Percentiles rank a stretch among this genome's conserved stretches.
phyloP scores from a whole-genome alignment of 2,113 vertebrate genomes.

The Chamaetylas fuelleborni region DNA sequence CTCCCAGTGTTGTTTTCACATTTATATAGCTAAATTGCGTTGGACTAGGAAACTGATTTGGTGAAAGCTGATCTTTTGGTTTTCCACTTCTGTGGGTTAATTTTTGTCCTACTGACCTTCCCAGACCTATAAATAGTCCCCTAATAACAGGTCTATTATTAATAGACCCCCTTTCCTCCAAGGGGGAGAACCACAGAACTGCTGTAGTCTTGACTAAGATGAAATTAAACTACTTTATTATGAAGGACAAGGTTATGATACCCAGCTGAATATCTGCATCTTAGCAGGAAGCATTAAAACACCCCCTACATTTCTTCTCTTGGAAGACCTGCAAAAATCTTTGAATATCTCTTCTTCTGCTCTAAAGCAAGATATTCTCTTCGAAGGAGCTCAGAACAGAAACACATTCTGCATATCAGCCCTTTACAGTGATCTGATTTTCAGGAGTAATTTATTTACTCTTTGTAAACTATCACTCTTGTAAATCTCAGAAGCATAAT shows the following conservation, averaged over 20 bases:
- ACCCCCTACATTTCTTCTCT: background rate
- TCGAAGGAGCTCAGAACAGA: background rate
- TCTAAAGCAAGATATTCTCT: background rate
- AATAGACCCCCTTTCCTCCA: no score
- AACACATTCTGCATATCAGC: fast-evolving
- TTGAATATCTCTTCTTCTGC: background rate
- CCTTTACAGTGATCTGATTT: background rate
- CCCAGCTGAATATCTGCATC: background rate
- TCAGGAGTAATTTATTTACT: background rate
- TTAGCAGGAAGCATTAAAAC: background rate
- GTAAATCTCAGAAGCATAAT: background rate
- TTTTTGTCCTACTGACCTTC: background rate
- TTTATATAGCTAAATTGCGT: background rate
- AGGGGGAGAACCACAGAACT: background rate
- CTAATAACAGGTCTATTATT: no score
- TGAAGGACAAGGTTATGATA: background rate
- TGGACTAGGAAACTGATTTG: background rate
- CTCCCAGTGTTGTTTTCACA: background rate
- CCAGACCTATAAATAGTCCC: background rate
- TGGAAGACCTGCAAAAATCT: background rate
- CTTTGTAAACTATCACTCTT: background rate
- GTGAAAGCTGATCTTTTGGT: background rate
- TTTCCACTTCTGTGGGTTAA: background rate
- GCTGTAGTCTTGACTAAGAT: background rate
- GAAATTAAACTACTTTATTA: background rate